Evolutionary conservation across 2,888 invertebrate genomes (phyloP).

Genomic region (Argyresthia albistria): DNA sequence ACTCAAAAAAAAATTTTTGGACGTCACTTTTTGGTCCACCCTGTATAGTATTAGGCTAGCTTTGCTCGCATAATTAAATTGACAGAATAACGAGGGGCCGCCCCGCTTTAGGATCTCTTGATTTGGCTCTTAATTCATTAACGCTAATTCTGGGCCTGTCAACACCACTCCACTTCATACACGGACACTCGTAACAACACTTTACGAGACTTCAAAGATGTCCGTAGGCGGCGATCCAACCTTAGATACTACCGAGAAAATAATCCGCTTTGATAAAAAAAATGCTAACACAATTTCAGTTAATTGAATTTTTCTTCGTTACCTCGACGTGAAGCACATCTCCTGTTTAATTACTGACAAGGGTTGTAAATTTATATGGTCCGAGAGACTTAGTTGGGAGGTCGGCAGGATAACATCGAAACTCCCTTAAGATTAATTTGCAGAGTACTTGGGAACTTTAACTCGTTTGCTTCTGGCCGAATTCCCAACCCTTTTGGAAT

Average conservation of each 20-base stretch:
- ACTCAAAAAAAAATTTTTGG: too few species aligned
- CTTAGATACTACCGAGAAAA: background rate
- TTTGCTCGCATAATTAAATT: slow-evolving; percentile 1
- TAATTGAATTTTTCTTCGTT: slow-evolving; percentile 65
- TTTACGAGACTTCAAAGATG: background rate
- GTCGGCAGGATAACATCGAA: slow-evolving; percentile 58
- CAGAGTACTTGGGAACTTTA: slow-evolving; percentile 62
- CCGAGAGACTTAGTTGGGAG: slow-evolving; percentile 52
- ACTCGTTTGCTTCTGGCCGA: slow-evolving; percentile 65
- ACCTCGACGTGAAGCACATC: slow-evolving; percentile 58
- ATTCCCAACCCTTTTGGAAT: slow-evolving; percentile 39
- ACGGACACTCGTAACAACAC: background rate
- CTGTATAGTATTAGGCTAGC: too few species aligned
- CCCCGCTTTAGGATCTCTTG: background rate
- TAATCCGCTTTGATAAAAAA: background rate
- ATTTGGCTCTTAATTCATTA: background rate
- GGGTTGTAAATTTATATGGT: slow-evolving; percentile 67
- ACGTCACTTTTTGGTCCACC: too few species aligned
- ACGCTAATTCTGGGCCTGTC: background rate
- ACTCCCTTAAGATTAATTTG: slow-evolving; percentile 72
- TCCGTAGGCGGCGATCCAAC: background rate
- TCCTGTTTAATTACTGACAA: slow-evolving; percentile 58
- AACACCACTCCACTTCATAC: background rate
- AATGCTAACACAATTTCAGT: slow-evolving; percentile 15
- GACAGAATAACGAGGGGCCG: too few species aligned